Conservation (phyloP, 2,797 vertebrate genomes). For the Bryconaethiops microstoma region DNA sequence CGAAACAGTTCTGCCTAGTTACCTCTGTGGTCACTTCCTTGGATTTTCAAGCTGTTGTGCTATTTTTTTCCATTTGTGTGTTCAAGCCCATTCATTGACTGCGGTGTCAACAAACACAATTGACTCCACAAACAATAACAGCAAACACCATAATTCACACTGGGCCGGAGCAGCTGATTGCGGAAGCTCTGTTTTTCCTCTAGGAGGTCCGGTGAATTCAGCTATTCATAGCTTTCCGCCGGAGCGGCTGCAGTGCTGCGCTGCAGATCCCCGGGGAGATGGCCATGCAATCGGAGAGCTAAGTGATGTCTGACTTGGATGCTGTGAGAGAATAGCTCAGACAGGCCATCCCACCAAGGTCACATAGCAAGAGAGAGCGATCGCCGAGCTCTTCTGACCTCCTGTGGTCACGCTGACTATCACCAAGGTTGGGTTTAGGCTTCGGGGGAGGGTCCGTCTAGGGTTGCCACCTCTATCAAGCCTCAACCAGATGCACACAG, state of each 20-base stretch:
- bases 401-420: background rate
- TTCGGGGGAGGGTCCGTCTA: background rate
- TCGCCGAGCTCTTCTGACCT: background rate
- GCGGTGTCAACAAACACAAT: constrained; percentile 29
- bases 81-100: background rate
- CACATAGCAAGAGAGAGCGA: background rate
- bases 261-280: constrained; percentile 60
- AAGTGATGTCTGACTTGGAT: constrained; percentile 72
- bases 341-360: constrained; percentile 37
- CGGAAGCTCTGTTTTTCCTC: constrained; percentile 62
- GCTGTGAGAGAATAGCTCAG: constrained; percentile 36
- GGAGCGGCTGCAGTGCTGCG: constrained; percentile 64
- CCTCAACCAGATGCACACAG: no score
- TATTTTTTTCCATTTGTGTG: background rate
- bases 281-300: constrained; percentile 71
- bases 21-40: background rate
- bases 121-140: constrained; percentile 58
- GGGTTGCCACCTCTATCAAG: no score
- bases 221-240: constrained; percentile 75
- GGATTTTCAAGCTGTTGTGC: background rate
- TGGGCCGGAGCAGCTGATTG: constrained; percentile 63
- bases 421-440: background rate
- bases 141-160: constrained; percentile 60
- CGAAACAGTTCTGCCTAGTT: no score
- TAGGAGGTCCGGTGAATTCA: constrained; percentile 66